These are phyloP conservation scores for Celastrina argiolus DNA, from an alignment of 2,888 invertebrate genomes.

Conservation along the genomic window DNA sequence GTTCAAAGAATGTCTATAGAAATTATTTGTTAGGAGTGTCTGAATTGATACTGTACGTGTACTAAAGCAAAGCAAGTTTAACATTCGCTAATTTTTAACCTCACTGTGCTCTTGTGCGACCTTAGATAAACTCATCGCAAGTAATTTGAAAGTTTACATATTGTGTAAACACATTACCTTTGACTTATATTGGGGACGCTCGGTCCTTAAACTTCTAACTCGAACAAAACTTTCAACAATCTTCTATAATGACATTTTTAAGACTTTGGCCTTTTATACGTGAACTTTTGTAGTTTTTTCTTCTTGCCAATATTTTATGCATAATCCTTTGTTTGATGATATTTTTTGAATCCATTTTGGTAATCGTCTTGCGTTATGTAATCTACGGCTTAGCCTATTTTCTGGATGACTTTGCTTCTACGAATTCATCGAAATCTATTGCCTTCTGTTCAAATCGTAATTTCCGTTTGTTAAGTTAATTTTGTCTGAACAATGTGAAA, in stretches of 20 bases:
- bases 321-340: not conserved
- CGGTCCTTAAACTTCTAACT: slow-evolving; percentile 13
- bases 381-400: not conserved
- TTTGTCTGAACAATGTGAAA: not conserved
- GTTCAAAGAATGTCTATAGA: too few species aligned
- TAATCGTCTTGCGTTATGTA: not conserved
- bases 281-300: not conserved
- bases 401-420: not conserved
- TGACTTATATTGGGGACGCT: slow-evolving; percentile 10
- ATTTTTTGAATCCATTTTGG: not conserved
- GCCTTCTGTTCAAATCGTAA: not conserved
- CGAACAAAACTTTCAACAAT: slow-evolving; percentile 18
- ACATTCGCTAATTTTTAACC: too few species aligned
- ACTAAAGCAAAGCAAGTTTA: too few species aligned
- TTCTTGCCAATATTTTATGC: not conserved
- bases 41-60: too few species aligned
- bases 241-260: slow-evolving; percentile 16
- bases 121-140: not conserved
- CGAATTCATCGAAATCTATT: not conserved
- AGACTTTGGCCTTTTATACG: slow-evolving; percentile 13
- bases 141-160: slow-evolving; percentile 17
- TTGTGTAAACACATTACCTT: slow-evolving; percentile 18
- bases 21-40: too few species aligned
- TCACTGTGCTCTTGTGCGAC: not conserved
- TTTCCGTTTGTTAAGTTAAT: not conserved